phyloP scores from a whole-genome alignment of 2,888 invertebrate species.

The Pachycephus smyrnensis region DNA sequence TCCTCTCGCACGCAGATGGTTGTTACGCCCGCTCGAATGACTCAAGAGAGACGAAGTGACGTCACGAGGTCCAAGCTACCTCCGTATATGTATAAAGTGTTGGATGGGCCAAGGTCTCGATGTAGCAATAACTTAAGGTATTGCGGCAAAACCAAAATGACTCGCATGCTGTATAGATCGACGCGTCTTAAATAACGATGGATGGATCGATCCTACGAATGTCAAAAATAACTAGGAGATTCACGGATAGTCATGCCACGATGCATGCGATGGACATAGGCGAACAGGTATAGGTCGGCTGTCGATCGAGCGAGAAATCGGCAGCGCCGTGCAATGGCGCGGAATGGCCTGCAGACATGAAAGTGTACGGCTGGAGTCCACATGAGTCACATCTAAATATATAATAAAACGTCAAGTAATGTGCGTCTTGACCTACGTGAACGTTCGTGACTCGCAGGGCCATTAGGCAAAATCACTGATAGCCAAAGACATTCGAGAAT shows the following conservation, averaged over 20 bases:
- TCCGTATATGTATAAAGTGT: slow-evolving; percentile 62
- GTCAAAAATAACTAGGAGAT: no score
- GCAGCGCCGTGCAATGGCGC: not conserved
- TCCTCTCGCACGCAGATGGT: slow-evolving; percentile 1
- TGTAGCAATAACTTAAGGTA: slow-evolving; percentile 40
- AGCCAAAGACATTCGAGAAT: no score
- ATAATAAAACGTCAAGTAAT: slow-evolving; percentile 13
- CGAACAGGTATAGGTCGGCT: not conserved
- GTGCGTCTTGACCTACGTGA: slow-evolving; percentile 43
- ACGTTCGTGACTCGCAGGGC: slow-evolving; percentile 12
- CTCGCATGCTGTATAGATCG: no score
- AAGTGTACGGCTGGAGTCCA: slow-evolving; percentile 36
- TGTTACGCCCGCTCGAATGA: slow-evolving; percentile 34
- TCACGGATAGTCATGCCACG: not conserved
- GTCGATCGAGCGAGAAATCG: not conserved
- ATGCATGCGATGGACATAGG: not conserved
- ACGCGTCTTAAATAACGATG: not conserved
- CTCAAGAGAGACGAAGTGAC: slow-evolving; percentile 55
- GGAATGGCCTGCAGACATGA: not conserved
- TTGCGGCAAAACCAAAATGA: no score
- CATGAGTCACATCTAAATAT: slow-evolving; percentile 54
- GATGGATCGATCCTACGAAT: not conserved
- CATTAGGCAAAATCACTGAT: no score
- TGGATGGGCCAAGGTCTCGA: slow-evolving; percentile 56
- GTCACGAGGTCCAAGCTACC: slow-evolving; percentile 54